These are phyloP conservation scores for Drosophila repleta DNA, from an alignment of 1,140 invertebrate genomes.

Conservation along the genomic window DNA sequence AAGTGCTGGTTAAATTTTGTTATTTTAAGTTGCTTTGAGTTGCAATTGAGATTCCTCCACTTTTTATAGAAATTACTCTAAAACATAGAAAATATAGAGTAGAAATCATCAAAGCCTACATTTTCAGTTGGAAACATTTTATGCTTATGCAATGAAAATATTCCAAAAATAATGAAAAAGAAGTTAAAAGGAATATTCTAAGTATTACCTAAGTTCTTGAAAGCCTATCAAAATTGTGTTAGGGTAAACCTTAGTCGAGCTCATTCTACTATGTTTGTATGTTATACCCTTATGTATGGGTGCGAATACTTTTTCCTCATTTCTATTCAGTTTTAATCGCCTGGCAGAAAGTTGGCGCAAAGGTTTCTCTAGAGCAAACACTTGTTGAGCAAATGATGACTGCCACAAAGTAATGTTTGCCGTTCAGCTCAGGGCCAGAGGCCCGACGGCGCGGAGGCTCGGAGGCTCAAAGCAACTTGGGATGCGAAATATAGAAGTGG, in stretches of 20 bases:
- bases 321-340: constrained; percentile 48
- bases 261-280: background rate
- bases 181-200: no score
- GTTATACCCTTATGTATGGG: constrained; percentile 22
- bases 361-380: constrained; percentile 73
- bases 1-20: no score
- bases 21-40: no score
- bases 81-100: no score
- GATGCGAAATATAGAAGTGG: background rate
- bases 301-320: constrained; percentile 14
- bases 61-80: no score
- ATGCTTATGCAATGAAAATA: no score
- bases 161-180: no score
- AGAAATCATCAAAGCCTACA: no score
- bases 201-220: no score
- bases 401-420: constrained; percentile 78
- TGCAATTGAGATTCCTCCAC: no score
- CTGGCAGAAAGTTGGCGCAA: constrained; percentile 52
- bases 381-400: constrained; percentile 79
- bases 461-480: background rate
- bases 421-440: constrained; percentile 39
- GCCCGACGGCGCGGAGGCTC: background rate
- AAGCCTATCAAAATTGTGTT: no score
- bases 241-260: background rate
- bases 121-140: no score